Percentiles rank a stretch among this genome's conserved stretches.
These are phyloP conservation scores for Campopleginae sp. DNA, from an alignment of 2,888 invertebrate genomes.

Conservation along the genomic window DNA sequence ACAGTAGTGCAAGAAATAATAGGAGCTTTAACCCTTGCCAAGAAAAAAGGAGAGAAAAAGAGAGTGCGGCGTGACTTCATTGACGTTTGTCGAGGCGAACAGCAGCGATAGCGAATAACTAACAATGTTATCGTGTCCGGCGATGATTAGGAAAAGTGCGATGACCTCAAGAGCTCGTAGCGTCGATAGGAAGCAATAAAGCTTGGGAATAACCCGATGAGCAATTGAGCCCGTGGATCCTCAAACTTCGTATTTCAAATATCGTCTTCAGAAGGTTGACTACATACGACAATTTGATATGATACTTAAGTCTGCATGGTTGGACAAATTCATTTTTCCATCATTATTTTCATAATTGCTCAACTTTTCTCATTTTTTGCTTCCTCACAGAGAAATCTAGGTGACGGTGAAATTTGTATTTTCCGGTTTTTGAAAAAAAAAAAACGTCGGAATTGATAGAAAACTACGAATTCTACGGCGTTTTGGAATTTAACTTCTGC, in stretches of 20 bases:
- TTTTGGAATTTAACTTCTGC: too few relatives aligned
- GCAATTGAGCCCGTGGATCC: neutral
- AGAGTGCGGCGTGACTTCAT: slow-evolving; percentile 14
- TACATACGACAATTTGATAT: too few relatives aligned
- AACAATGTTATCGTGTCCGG: slow-evolving; percentile 7
- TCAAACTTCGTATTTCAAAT: neutral
- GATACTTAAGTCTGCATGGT: too few relatives aligned
- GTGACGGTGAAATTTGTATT: too few relatives aligned
- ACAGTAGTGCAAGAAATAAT: slow-evolving; percentile 11
- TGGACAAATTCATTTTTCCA: too few relatives aligned
- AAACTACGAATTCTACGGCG: too few relatives aligned
- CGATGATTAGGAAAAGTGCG: neutral
- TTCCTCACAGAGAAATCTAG: too few relatives aligned
- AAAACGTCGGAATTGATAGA: too few relatives aligned
- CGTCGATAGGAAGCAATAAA: neutral
- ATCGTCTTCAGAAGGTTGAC: too few relatives aligned
- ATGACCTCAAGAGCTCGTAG: slow-evolving; percentile 3
- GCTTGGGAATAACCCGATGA: neutral
- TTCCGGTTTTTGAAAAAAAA: too few relatives aligned
- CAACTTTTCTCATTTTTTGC: too few relatives aligned
- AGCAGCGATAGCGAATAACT: neutral
- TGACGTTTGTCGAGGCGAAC: slow-evolving; percentile 1
- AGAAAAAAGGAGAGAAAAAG: neutral
- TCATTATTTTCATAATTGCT: too few relatives aligned
- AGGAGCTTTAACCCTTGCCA: slow-evolving; percentile 16